These are phyloP conservation scores for Grantiella picta DNA, from an alignment of 2,113 vertebrate genomes.

Conservation along the genomic window DNA sequence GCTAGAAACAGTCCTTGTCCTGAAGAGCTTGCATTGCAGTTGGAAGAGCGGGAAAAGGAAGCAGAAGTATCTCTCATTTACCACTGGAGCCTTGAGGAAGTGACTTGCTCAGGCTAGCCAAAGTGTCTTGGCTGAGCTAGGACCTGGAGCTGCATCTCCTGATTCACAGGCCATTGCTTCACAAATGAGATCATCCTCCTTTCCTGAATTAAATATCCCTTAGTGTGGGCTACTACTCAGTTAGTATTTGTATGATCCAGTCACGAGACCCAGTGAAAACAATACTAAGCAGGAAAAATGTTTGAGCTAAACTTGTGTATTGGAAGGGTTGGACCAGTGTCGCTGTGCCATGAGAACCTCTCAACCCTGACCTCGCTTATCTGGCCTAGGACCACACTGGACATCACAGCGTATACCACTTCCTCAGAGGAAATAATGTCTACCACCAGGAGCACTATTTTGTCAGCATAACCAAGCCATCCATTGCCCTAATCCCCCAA, in stretches of 20 bases:
- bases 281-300: not conserved
- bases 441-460: not conserved
- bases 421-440: not conserved
- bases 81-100: not conserved
- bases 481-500: not conserved
- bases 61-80: not conserved
- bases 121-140: slow-evolving; percentile 2
- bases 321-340: not conserved
- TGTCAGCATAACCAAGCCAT: not conserved
- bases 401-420: not conserved
- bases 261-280: not conserved
- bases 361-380: not conserved
- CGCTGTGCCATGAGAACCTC: not conserved
- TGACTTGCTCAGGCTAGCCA: slow-evolving; percentile 11
- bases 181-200: slow-evolving; percentile 20
- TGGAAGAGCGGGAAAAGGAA: not conserved
- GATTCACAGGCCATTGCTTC: slow-evolving; percentile 25
- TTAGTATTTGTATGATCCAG: not conserved
- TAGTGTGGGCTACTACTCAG: not conserved
- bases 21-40: not conserved
- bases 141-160: not conserved
- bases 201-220: not conserved
- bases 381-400: not conserved
- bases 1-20: not conserved
- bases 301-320: not conserved